Conservation (phyloP, 2,113 vertebrate genomes). For the Cyanistes caeruleus region DNA sequence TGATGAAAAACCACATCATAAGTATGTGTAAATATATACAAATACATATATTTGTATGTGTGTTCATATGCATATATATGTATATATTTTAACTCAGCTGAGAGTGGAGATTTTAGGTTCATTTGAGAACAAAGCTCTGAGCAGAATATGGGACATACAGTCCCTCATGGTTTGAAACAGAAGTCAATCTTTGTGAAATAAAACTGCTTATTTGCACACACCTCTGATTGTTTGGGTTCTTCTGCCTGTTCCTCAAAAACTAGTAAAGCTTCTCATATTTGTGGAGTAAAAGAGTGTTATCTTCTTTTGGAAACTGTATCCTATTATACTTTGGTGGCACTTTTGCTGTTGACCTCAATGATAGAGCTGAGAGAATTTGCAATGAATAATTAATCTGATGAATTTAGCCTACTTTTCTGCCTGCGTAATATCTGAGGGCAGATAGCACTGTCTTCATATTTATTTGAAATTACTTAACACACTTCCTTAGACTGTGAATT, state of each 20-base stretch:
- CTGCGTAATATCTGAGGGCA: constrained; percentile 53
- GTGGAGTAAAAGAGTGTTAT: not conserved
- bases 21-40: not conserved
- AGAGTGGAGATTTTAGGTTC: not conserved
- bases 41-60: not conserved
- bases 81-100: not conserved
- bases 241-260: constrained; percentile 32
- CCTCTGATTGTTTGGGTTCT: constrained; percentile 40
- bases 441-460: constrained; percentile 31
- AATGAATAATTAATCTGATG: constrained; percentile 69
- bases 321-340: not conserved
- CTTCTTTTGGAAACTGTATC: not conserved
- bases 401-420: constrained; percentile 69
- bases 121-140: constrained; percentile 12
- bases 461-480: constrained; percentile 59
- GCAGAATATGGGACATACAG: constrained; percentile 22
- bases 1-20: not conserved
- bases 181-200: not conserved
- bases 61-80: not conserved
- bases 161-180: constrained; percentile 4
- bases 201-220: not conserved
- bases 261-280: not conserved
- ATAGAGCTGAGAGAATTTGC: constrained; percentile 46
- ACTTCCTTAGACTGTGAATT: constrained; percentile 1
- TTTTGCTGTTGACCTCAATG: constrained; percentile 59